phyloP scores from a whole-genome alignment of 2,888 invertebrate species.

The Deilephila porcellus region DNA sequence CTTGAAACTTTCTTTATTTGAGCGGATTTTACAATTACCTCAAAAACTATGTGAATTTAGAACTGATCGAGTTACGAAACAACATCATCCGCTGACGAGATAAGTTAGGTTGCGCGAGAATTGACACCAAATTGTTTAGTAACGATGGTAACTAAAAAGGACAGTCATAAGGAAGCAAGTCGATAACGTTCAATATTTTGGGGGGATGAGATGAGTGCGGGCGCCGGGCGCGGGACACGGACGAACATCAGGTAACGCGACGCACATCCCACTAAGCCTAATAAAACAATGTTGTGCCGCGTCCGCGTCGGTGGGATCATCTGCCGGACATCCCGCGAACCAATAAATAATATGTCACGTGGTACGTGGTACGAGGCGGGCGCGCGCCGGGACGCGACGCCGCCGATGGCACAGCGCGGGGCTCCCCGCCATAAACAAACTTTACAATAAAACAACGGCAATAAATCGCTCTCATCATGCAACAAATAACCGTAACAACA shows the following conservation, averaged over 20 bases:
- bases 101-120: neutral
- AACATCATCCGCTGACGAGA: neutral
- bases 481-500: slow-evolving; percentile 74
- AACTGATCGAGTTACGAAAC: neutral
- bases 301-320: slow-evolving; percentile 78
- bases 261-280: slow-evolving; percentile 71
- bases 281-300: slow-evolving; percentile 66
- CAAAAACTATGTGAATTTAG: neutral
- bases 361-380: slow-evolving; percentile 64
- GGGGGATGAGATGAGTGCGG: neutral
- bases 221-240: slow-evolving; percentile 56
- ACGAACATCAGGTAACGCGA: slow-evolving; percentile 78
- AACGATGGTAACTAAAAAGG: neutral
- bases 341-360: slow-evolving; percentile 76
- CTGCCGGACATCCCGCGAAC: slow-evolving; percentile 70
- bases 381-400: slow-evolving; percentile 25
- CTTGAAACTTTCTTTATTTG: slow-evolving; percentile 16
- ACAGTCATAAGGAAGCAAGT: neutral
- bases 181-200: slow-evolving; percentile 5
- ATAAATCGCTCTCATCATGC: slow-evolving; percentile 71
- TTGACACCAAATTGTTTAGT: neutral
- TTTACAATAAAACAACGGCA: slow-evolving; percentile 78
- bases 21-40: neutral
- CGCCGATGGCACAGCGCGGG: slow-evolving; percentile 35
- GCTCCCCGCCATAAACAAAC: slow-evolving; percentile 61